These are phyloP conservation scores for Vimba vimba DNA, from an alignment of 2,113 vertebrate genomes.

Conservation along the genomic window DNA sequence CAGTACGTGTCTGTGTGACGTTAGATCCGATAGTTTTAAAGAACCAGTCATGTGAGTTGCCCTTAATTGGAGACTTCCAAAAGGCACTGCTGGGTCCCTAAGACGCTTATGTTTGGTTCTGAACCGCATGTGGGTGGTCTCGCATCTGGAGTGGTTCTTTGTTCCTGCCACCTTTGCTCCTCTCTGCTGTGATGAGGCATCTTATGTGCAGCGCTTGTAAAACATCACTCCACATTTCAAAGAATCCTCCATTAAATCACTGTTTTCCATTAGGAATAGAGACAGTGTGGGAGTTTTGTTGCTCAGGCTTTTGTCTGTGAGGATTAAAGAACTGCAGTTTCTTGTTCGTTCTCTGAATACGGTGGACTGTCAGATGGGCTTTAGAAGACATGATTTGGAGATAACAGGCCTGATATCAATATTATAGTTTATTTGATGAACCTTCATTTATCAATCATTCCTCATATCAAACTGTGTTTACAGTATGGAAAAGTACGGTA, in stretches of 20 bases:
- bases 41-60: neutral
- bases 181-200: conserved; percentile 35
- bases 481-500: neutral
- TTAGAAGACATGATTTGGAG: conserved; percentile 1
- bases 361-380: neutral
- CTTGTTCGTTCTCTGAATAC: neutral
- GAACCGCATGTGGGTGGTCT: conserved; percentile 25
- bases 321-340: conserved; percentile 3
- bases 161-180: conserved; percentile 23
- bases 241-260: conserved; percentile 14
- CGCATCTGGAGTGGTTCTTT: conserved; percentile 25
- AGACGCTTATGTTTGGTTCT: neutral
- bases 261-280: conserved; percentile 25
- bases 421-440: neutral
- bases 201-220: neutral
- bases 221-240: conserved; percentile 16
- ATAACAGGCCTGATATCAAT: neutral
- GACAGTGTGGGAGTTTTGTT: conserved; percentile 16
- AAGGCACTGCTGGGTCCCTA: neutral
- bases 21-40: neutral
- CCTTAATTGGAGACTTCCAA: neutral
- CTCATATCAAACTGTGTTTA: neutral
- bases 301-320: conserved; percentile 14
- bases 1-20: neutral
- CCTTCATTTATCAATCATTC: neutral